Percentiles rank a stretch among this genome's conserved stretches.
Conservation (phyloP, 2,113 vertebrate genomes). For the Corythornis madagascariensis region DNA sequence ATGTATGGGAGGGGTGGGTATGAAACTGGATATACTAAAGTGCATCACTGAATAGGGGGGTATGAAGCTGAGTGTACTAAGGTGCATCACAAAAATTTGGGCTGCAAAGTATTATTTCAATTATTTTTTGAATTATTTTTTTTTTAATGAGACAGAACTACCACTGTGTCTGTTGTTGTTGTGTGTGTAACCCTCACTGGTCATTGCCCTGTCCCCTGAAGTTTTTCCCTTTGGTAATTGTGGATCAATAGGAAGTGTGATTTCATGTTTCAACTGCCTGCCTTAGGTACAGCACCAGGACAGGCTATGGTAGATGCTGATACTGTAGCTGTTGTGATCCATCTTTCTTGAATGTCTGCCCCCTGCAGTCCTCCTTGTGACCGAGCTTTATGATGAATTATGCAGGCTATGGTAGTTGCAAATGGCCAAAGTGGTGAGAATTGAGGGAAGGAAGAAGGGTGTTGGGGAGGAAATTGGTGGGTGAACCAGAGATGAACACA, state of each 20-base stretch:
- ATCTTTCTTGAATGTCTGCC: not conserved
- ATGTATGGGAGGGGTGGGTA: not conserved
- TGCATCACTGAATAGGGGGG: not conserved
- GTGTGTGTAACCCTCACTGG: not conserved
- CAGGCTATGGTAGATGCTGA: not conserved
- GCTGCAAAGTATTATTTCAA: not conserved
- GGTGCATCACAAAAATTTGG: not conserved
- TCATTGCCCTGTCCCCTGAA: not conserved
- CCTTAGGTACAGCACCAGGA: not conserved
- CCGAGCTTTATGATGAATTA: not conserved
- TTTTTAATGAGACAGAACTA: not conserved
- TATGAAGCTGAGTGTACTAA: not conserved
- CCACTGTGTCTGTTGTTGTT: not conserved
- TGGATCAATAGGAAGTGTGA: not conserved
- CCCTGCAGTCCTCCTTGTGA: not conserved
- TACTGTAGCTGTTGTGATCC: not conserved
- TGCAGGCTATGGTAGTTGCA: fast-evolving
- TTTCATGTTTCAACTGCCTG: not conserved
- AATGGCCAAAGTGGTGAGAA: not conserved
- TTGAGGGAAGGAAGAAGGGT: not conserved
- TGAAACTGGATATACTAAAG: not conserved
- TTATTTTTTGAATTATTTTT: not conserved
- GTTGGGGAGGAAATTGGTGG: not conserved
- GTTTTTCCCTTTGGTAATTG: not conserved
- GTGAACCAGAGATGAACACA: not conserved